A percentile compares a stretch with the other conserved stretches of the same genome.
These are phyloP conservation scores for Eremobia ochroleuca DNA, from an alignment of 2,888 invertebrate genomes.

Conservation along the genomic window DNA sequence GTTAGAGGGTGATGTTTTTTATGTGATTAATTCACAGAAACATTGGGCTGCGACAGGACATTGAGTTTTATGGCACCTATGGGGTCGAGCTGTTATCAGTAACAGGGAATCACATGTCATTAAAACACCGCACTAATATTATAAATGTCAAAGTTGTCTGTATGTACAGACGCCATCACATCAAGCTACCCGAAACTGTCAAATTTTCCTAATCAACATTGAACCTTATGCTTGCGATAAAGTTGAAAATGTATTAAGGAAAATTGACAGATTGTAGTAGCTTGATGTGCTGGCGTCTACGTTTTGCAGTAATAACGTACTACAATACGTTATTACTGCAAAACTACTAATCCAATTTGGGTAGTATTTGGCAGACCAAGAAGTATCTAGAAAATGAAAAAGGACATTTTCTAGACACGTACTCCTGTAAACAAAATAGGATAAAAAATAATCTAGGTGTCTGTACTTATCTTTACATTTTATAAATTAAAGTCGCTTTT, in stretches of 20 bases:
- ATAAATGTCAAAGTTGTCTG: neutral
- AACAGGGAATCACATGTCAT: conserved; percentile 46
- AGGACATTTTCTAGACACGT: neutral
- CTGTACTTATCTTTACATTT: no score
- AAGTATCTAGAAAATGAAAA: neutral
- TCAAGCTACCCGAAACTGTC: no score
- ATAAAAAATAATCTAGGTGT: neutral
- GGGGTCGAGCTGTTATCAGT: conserved; percentile 43
- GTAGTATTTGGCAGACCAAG: neutral
- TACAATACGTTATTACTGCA: conserved; percentile 1
- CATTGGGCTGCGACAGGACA: conserved; percentile 21
- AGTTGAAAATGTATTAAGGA: no score
- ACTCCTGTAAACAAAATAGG: neutral
- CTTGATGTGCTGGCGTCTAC: no score
- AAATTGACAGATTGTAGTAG: no score
- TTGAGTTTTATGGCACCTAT: conserved; percentile 42
- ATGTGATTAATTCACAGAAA: conserved; percentile 55
- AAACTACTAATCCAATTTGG: neutral
- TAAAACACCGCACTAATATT: conserved; percentile 25
- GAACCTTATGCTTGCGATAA: no score
- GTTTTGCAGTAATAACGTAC: no score
- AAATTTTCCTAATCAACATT: no score
- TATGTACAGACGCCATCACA: no score
- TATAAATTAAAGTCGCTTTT: no score
- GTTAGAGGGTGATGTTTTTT: conserved; percentile 33